Conservation (phyloP, 2,888 invertebrate species). For the Ariolimax columbianus region DNA sequence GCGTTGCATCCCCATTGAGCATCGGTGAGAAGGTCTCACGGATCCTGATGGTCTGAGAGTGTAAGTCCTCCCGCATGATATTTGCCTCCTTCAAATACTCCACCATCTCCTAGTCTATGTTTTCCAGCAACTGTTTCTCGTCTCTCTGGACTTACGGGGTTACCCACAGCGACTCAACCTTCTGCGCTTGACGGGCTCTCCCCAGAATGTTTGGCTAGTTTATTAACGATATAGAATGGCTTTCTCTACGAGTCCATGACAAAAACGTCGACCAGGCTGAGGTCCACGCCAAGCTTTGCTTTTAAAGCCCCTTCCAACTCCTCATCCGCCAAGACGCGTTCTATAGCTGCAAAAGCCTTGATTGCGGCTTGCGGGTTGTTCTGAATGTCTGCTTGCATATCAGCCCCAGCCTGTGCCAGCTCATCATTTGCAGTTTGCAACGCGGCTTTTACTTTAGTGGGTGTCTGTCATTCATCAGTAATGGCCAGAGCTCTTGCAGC, state of each 20-base stretch:
- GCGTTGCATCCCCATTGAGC: slow-evolving; percentile 14
- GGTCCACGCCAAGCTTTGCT: not conserved
- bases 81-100: not conserved
- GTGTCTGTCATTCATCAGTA: not conserved
- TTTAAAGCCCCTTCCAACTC: not conserved
- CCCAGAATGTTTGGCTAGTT: slow-evolving; percentile 1
- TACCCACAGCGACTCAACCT: not conserved
- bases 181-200: not conserved
- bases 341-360: not conserved
- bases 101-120: not conserved
- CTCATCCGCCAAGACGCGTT: not conserved
- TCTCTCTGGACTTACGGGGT: not conserved
- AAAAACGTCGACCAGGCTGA: not conserved
- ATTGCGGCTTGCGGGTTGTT: not conserved
- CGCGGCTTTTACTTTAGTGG: not conserved
- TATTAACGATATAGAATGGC: not conserved
- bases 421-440: not conserved
- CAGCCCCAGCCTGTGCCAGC: not conserved
- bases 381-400: not conserved
- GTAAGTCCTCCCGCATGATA: not conserved
- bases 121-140: not conserved
- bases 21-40: not conserved
- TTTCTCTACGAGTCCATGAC: not conserved
- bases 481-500: not conserved
- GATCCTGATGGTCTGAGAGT: slow-evolving; percentile 9